Evolutionary conservation across 2,113 vertebrate genomes (phyloP), one percentile per base, ranked within the genome.

Genomic region (Zeus faber): DNA sequence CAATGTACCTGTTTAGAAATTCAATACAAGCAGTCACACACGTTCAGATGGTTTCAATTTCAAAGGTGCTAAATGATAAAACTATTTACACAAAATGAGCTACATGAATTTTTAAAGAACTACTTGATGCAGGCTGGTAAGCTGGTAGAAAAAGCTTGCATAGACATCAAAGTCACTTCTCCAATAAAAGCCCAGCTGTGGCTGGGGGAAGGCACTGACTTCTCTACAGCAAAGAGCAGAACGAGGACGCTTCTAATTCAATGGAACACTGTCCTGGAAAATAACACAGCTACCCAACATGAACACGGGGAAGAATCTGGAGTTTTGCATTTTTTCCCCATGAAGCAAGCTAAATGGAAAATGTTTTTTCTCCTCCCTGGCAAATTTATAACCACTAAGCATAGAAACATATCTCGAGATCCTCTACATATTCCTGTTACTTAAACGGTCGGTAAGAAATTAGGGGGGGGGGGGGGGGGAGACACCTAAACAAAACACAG

Each of bases 61-160:
- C 27, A 70, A 79, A 81, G 66, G 81, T 87, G 85, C 85, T 85
- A 86, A 82, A 86, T 83, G 50, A 60, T 61, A 79, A 84, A 67
- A 85, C 76, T 84, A 80, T 83, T 46, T 86, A 86, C 83, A 86
- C 68, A 80, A 76, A 87, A 82, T 41, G 44, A 82, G 85, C 82
- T 86, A 86, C 82, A 85, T 81, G 72, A 80, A 68, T 79, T 77
- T 80, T 81, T 62, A 80, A 76, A 85, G 72, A 76, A 76, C 63
- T 77, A 73, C 77, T 76, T 81, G 75, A 81, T 73, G 83, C 82
- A 84, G 82, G 80, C 80, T 86, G 80, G 83, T 87, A 68, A 79
- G 83, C 81, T 86, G 85, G 83, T 88, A 86, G 85, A 85, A 87
- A 85, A 87, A 72, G 78, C 85, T 89, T 89, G 87, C 87, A 89